Conservation (phyloP, 2,797 vertebrate species). For the Fundulus diaphanus region DNA sequence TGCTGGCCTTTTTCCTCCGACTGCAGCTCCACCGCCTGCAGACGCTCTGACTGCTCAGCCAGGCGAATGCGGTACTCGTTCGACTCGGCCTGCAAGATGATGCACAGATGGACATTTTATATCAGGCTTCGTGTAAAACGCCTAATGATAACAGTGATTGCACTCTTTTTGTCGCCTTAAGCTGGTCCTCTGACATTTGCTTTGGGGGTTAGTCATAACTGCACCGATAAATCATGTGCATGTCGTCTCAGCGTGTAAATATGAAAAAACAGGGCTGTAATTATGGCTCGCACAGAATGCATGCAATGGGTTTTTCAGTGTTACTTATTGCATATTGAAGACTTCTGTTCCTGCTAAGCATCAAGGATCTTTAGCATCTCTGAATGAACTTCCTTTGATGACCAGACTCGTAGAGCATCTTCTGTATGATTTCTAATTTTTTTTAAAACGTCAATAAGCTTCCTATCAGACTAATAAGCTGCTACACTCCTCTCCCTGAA, state of each 20-base stretch:
- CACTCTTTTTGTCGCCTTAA: no score
- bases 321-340: no score
- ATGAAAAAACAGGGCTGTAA: not conserved
- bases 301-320: not conserved
- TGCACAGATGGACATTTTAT: constrained; percentile 1
- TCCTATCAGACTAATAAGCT: not conserved
- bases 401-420: no score
- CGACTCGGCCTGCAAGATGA: constrained; percentile 67
- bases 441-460: not conserved
- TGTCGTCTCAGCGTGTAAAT: not conserved
- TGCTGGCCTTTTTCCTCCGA: constrained; percentile 68
- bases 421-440: no score
- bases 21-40: constrained; percentile 71
- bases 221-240: no score
- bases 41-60: constrained; percentile 69
- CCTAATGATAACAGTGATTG: not conserved
- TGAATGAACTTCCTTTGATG: no score
- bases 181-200: not conserved
- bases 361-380: no score
- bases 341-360: no score
- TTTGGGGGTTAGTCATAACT: not conserved
- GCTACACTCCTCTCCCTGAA: not conserved
- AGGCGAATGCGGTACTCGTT: constrained; percentile 69
- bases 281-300: not conserved
- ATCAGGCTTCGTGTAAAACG: not conserved